Evolutionary conservation across 2,888 invertebrate species (phyloP), one percentile per base, ranked within the genome.

Genomic region (Agrotis segetum): DNA sequence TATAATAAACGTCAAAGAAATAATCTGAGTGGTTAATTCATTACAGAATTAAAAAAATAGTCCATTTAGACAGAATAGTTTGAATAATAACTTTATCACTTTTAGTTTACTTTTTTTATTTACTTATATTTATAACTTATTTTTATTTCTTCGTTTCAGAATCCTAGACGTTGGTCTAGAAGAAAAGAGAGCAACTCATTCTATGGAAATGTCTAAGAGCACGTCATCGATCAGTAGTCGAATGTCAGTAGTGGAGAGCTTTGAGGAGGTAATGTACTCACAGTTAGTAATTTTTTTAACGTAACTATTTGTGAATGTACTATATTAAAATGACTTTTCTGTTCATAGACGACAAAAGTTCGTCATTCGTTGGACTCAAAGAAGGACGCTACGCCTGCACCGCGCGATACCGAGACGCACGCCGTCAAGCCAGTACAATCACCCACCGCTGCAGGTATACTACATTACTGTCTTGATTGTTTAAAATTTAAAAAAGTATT

Each of bases 171-270:
- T 93, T 59, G 95, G 95, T 47, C 81, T 95, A 67, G 94, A 95
- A 75, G 96, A 96, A 71, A 95, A 94, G 79, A 88, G 93, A 79
- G 91, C 94, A 55, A 89, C 92, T 46, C 95, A 95, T 79, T 93
- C 94, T 6, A 96, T 96, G 93, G 96, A 96, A 87, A 96, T 96
- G 96, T 96, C 96, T 2, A 96, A 95, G 82, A 96, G 96, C 86
- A 96, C 96, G 7, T 96, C 96, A 0, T 94, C 96, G 1, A 95
- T 96, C 49, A 96, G 93, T 83, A 95, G 90, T 85, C 92, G 95
- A 82, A 92, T 96, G 90, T 93, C 95, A 2, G 91, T 95, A 40
- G 77, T 94, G 64, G 96, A 96, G 82, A 95, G 88, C 77, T 92
- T 93, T 73, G 96, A 96, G 78, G 96, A 95, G 93, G 95, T 95